Percentiles rank a stretch among this genome's conserved stretches.
These are phyloP conservation scores for Trachymyrmex septentrionalis DNA, from an alignment of 1,140 invertebrate genomes.

Conservation along the genomic window DNA sequence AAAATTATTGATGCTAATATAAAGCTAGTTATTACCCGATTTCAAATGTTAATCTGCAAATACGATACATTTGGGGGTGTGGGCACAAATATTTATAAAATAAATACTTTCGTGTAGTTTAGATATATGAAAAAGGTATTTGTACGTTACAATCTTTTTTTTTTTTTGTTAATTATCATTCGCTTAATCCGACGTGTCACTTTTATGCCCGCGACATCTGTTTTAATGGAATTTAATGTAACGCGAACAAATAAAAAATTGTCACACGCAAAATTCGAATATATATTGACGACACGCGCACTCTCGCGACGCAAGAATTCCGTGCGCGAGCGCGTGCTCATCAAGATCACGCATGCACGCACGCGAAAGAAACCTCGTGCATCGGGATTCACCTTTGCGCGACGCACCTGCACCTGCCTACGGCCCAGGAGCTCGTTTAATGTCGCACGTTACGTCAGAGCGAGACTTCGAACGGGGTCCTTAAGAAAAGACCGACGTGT, in stretches of 20 bases:
- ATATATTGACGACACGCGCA: conserved; percentile 7
- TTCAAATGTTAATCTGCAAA: background rate
- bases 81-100: background rate
- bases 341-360: conserved; percentile 63
- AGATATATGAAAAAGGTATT: background rate
- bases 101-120: background rate
- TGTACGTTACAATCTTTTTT: background rate
- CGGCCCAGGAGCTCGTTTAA: conserved; percentile 68
- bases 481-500: conserved; percentile 30
- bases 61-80: background rate
- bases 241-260: background rate
- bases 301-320: conserved; percentile 32
- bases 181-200: background rate
- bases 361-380: conserved; percentile 68
- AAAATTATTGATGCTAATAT: background rate
- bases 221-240: background rate
- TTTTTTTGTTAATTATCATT: background rate
- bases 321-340: conserved; percentile 60
- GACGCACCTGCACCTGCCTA: conserved; percentile 73
- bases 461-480: conserved; percentile 16
- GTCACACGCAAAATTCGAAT: background rate
- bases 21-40: background rate
- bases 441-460: conserved; percentile 75
- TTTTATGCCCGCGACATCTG: background rate
- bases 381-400: conserved; percentile 74